Evolutionary conservation across 2,113 vertebrate genomes (phyloP), one percentile per base, ranked within the genome.

Genomic region (Peromyscus maniculatus): DNA sequence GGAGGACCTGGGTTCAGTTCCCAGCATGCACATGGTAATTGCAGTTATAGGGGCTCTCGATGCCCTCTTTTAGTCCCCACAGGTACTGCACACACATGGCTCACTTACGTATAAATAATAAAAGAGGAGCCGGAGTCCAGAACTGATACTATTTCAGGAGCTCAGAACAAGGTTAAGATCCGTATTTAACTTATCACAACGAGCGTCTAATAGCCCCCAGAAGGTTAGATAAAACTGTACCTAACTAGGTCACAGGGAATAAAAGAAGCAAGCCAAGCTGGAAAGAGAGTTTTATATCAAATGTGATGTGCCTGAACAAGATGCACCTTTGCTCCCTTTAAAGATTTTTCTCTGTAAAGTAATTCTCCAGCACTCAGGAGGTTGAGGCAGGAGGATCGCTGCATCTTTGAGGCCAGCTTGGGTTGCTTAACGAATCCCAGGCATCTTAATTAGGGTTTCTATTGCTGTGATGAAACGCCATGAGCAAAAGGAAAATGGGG

Each of bases 201-300:
- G 67, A 74, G 86, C 55, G 55, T 2, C 17, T 19, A 64, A 82
- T 4, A 77, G 11, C 4, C 19, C 62, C 39, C 59, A 67, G 62
- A 55, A 90, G n/a, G n/a, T 62, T 80, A 83, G 39, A 52, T 74
- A 75, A 69, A 57, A n/a, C 11, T 77, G 55, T 52, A 33, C 36
- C 91, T 64, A 55, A 91, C 94, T 94, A 93, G 89, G 46, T 91
- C 72, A 95, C 69, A 80, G 72, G 87, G 46, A 82, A 59, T 49
- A 86, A 92, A 94, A 87, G 84, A 83, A 96, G 57, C 52, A 66
- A 86, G 75, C 11, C 12, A 67, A 59, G 36, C 87, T 21, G 66
- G 80, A 92, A 95, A 87, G 52, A 96, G 13, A 82, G 31, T 67
- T 94, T 57, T 91, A n/a, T 79, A 83, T 57, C 67, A 82, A 64